Conservation (phyloP, 23 tunicate species). For the Pegea sp. region DNA sequence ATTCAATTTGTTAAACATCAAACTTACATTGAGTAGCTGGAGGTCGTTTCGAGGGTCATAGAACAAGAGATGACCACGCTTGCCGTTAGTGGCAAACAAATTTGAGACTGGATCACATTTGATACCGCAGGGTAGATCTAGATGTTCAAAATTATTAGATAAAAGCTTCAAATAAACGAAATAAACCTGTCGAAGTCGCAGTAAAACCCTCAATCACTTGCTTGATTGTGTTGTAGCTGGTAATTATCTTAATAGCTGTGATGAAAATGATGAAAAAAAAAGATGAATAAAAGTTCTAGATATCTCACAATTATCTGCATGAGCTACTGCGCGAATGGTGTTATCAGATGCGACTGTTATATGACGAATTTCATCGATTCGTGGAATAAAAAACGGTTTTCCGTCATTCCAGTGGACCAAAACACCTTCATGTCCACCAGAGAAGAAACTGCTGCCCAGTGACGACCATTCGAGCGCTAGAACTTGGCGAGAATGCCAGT, state of each 20-base stretch:
- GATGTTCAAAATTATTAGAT: background rate
- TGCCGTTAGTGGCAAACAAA: slow-evolving; percentile 68
- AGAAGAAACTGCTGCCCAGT: slow-evolving; percentile 29
- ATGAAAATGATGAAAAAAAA: no score
- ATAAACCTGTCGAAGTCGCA: slow-evolving; percentile 9
- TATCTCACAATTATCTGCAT: slow-evolving; percentile 51
- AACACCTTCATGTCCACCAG: slow-evolving; percentile 64
- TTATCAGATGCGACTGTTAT: slow-evolving; percentile 19
- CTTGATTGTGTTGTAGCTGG: slow-evolving; percentile 22
- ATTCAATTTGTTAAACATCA: background rate
- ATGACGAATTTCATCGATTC: slow-evolving; percentile 20
- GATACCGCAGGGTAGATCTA: slow-evolving; percentile 48
- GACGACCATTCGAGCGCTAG: slow-evolving; percentile 16
- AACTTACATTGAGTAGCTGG: slow-evolving; percentile 52
- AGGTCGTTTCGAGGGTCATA: slow-evolving; percentile 27
- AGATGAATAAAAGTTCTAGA: slow-evolving; percentile 1
- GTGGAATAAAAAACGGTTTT: slow-evolving; percentile 25
- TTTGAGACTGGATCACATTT: slow-evolving; percentile 26
- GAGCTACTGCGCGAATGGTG: slow-evolving; percentile 20
- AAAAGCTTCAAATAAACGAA: background rate
- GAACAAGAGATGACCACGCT: slow-evolving; percentile 78
- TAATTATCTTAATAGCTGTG: slow-evolving; percentile 30
- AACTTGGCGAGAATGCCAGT: slow-evolving; percentile 57
- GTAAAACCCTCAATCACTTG: slow-evolving; percentile 53
- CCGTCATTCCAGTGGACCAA: slow-evolving; percentile 45